Evolutionary conservation across 2,797 vertebrate species (phyloP).

Genomic region (Pitangus sulphuratus): DNA sequence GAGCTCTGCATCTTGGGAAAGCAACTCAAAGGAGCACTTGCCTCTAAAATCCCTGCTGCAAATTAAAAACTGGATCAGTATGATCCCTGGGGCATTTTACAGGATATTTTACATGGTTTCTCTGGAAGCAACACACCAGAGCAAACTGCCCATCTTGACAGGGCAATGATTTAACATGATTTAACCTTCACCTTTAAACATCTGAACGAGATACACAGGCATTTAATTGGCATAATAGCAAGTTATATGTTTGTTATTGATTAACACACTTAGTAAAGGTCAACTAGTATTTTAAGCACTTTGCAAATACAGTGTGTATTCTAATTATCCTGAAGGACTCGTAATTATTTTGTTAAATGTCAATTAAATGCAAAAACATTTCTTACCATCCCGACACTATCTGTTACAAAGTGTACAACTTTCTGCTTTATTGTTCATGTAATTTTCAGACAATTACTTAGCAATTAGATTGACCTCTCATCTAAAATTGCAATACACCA

Average conservation of each 20-base stretch:
- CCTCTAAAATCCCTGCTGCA: not conserved
- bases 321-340: slow-evolving; percentile 55
- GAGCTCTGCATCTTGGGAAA: not conserved
- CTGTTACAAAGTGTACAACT: not conserved
- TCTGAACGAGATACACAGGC: not conserved
- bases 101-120: not conserved
- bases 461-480: slow-evolving; percentile 41
- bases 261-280: slow-evolving; percentile 66
- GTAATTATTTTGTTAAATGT: slow-evolving; percentile 70
- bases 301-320: slow-evolving; percentile 44
- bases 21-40: not conserved
- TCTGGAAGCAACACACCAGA: not conserved
- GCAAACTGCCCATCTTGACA: not conserved
- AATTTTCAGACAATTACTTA: slow-evolving; percentile 54
- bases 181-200: slow-evolving; percentile 43
- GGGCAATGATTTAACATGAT: slow-evolving; percentile 1
- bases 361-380: slow-evolving; percentile 66
- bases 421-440: slow-evolving; percentile 21
- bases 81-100: not conserved
- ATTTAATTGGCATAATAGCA: slow-evolving; percentile 52
- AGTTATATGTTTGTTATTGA: slow-evolving; percentile 61
- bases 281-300: slow-evolving; percentile 55
- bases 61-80: not conserved
- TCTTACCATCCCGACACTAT: not conserved
- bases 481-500: not conserved